These are phyloP conservation scores for Aphidius gifuensis DNA, from an alignment of 1,140 invertebrate species.

Conservation along the genomic window DNA sequence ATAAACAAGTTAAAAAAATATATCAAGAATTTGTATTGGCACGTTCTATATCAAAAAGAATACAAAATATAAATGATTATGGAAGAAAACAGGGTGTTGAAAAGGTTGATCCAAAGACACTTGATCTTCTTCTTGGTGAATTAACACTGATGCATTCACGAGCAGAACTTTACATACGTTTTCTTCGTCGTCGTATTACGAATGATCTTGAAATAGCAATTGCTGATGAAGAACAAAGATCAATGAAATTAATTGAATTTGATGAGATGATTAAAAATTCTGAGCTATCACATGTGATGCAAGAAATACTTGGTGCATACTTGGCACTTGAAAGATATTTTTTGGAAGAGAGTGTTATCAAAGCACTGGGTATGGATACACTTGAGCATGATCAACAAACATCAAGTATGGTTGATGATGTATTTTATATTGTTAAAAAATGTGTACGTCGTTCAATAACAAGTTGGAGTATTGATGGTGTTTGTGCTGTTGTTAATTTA, in stretches of 20 bases:
- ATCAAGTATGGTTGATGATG: slow-evolving; percentile 95
- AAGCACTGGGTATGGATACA: slow-evolving; percentile 86
- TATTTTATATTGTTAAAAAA: slow-evolving; percentile 97
- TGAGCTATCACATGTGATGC: slow-evolving; percentile 78
- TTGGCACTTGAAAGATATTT: slow-evolving; percentile 94
- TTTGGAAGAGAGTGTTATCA: slow-evolving; percentile 91
- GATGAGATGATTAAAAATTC: slow-evolving; percentile 73
- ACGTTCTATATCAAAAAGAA: slow-evolving; percentile 67
- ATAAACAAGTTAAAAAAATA: slow-evolving; percentile 62
- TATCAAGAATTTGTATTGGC: slow-evolving; percentile 76
- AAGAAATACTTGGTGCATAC: slow-evolving; percentile 88
- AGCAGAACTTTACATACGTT: slow-evolving; percentile 86
- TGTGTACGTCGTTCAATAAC: slow-evolving; percentile 86
- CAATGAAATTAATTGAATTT: slow-evolving; percentile 59
- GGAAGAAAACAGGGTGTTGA: slow-evolving; percentile 56
- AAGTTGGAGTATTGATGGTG: slow-evolving; percentile 89
- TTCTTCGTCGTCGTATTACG: slow-evolving; percentile 77
- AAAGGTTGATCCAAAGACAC: slow-evolving; percentile 76
- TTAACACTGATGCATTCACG: slow-evolving; percentile 88
- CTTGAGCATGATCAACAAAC: slow-evolving; percentile 70
- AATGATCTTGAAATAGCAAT: slow-evolving; percentile 68
- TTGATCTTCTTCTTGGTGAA: slow-evolving; percentile 87
- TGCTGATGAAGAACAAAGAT: slow-evolving; percentile 57
- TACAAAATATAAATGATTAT: slow-evolving; percentile 63
- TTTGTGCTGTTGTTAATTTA: slow-evolving; percentile 96